Percentiles rank a stretch among this genome's conserved stretches.
These are phyloP conservation scores for Spinus pinus DNA, from an alignment of 2,797 vertebrate genomes.

Conservation along the genomic window DNA sequence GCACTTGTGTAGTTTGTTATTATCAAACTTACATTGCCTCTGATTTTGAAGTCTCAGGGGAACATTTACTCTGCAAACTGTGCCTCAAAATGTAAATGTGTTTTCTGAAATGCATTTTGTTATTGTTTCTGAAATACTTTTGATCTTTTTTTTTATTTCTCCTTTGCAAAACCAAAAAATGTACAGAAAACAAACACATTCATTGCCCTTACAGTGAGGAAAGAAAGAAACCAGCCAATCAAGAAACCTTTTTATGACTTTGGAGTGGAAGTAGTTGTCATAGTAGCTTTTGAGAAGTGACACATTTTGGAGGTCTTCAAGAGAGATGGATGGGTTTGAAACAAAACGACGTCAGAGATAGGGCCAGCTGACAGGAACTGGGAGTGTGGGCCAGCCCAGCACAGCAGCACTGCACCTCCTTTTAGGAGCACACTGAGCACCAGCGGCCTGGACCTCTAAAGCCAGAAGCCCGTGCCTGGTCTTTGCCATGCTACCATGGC, in stretches of 20 bases:
- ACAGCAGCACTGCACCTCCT: neutral
- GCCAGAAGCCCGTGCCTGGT: too few species aligned
- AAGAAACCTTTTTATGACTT: neutral
- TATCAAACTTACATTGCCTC: neutral
- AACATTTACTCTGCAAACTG: neutral
- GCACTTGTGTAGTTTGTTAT: neutral
- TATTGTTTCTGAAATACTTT: neutral
- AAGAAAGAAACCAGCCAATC: neutral
- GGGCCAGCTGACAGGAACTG: neutral
- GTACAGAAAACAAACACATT: neutral
- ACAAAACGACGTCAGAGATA: neutral
- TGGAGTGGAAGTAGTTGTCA: neutral
- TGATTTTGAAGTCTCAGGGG: slow-evolving; percentile 13
- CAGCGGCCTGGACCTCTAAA: neutral
- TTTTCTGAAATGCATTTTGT: neutral
- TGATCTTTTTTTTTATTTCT: neutral
- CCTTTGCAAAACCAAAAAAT: neutral
- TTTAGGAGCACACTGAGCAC: neutral
- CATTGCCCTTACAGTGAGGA: neutral
- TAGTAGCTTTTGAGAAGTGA: neutral
- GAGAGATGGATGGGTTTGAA: neutral
- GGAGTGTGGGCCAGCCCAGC: neutral
- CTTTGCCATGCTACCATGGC: neutral
- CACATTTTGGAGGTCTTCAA: neutral
- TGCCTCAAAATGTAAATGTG: slow-evolving; percentile 24